phyloP scores from a whole-genome alignment of 2,888 invertebrate species.

The Thumatha senex region DNA sequence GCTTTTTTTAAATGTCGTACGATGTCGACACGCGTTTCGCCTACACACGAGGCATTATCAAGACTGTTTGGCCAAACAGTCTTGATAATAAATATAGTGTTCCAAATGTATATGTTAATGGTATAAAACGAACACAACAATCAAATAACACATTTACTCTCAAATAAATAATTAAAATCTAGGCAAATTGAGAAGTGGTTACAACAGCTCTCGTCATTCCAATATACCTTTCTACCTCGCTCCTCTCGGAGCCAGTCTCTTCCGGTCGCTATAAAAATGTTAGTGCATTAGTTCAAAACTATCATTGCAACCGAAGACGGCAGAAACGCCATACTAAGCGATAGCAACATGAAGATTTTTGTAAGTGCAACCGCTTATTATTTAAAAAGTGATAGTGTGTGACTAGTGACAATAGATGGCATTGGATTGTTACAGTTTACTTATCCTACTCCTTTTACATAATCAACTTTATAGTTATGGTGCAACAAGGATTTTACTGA shows the following conservation, averaged over 20 bases:
- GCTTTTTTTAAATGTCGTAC: no score
- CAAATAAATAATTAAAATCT: conserved; percentile 12
- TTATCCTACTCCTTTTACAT: neutral
- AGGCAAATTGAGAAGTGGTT: conserved; percentile 20
- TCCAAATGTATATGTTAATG: no score
- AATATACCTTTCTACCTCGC: conserved; percentile 64
- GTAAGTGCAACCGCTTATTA: conserved; percentile 54
- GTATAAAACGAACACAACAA: conserved; percentile 1
- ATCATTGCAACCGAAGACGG: conserved; percentile 62
- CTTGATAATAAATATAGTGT: no score
- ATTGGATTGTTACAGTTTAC: neutral
- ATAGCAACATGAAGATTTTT: conserved; percentile 73
- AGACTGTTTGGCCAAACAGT: no score
- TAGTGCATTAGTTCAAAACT: conserved; percentile 59
- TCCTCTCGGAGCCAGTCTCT: conserved; percentile 65
- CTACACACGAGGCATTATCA: no score
- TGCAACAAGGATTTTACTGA: neutral
- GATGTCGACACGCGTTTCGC: no score
- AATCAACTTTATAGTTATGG: neutral
- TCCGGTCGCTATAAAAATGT: conserved; percentile 76
- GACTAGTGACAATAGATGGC: conserved; percentile 2
- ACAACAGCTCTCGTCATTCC: conserved; percentile 53
- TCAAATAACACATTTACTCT: conserved; percentile 6
- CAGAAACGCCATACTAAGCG: conserved; percentile 54
- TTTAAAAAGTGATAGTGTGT: conserved; percentile 12